Base-by-base conservation (phyloP, 2,797 vertebrate genomes). In the Acrossocheilus fasciatus region DNA sequence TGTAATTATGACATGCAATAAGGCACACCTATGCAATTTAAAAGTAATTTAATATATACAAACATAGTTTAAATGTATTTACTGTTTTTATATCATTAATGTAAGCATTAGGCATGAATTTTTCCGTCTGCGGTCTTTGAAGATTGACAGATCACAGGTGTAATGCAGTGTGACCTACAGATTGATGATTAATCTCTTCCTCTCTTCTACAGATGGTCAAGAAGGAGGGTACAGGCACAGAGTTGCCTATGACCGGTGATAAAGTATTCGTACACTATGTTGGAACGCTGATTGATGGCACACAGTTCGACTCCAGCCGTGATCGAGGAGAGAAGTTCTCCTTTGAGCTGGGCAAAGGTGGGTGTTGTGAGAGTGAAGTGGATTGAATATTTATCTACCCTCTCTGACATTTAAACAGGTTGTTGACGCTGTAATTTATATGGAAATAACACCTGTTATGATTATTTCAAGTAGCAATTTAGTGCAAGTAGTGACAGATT, bases 261-360 rank as follows among this genome's bases (percentile, higher is more conserved):
- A 98, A 97, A 91, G 98, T 99, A 88, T 97, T 93, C 0, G 98
- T 99, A 50, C 98, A 99, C 93, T 99, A 99, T 90, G 98, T 97
- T 2, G 98, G 98, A 26, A 98, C 96, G 82, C 96, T 99, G 79
- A 88, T 97, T 23, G 97, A 99, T 86, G 98, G 98, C 66, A 97
- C 97, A 77, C 96, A 95, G 87, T 99, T 99, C 87, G 98, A 99
- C 91, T 99, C 98, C 5, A 99, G 98, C 91, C 94, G 97, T 90
- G 97, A 98, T 93, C 91, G 96, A 90, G 96, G 90, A 90, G 97
- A 99, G 78, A 98, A 94, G 89, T 99, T 99, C 92, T 97, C 96
- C 12, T 99, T 99, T 87, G 98, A 98, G 91, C 85, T 99, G 89
- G 98, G 98, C 82, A 99, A 99, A 98, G 98, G 98, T 99, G 93